Conservation (phyloP, 2,888 invertebrate species). For the Meandrusa payeni region DNA sequence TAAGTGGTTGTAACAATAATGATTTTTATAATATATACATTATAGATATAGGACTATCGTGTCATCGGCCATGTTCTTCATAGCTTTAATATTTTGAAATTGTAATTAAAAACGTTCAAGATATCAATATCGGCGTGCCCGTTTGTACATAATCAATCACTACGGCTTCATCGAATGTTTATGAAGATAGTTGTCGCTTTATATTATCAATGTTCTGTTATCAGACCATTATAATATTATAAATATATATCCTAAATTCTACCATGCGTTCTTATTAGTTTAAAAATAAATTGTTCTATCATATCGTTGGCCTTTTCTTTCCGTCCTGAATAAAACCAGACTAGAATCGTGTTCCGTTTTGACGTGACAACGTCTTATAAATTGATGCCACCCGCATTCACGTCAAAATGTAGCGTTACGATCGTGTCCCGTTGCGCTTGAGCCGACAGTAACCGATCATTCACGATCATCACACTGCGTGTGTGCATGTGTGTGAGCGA, state of each 20-base stretch:
- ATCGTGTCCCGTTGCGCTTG: too few relatives aligned
- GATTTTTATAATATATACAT: conserved; percentile 32
- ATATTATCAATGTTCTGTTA: conserved; percentile 74
- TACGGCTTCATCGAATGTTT: conserved; percentile 72
- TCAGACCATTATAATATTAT: conserved; percentile 69
- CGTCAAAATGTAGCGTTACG: too few relatives aligned
- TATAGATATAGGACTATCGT: conserved; percentile 65
- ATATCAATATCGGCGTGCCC: conserved; percentile 39
- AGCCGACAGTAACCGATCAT: too few relatives aligned
- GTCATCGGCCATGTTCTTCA: conserved; percentile 67
- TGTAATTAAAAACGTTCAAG: conserved; percentile 51
- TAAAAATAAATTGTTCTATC: conserved; percentile 76
- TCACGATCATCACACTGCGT: too few relatives aligned
- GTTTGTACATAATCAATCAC: conserved; percentile 62
- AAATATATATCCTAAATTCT: conserved; percentile 79
- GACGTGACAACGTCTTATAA: too few relatives aligned
- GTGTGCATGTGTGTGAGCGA: too few relatives aligned
- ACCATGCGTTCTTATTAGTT: conserved; percentile 78
- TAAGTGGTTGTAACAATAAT: conserved; percentile 30
- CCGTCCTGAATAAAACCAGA: too few relatives aligned
- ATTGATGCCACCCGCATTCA: too few relatives aligned
- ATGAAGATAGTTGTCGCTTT: conserved; percentile 72
- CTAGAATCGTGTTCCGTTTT: too few relatives aligned
- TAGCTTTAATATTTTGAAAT: conserved; percentile 72
- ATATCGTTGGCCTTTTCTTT: conserved; percentile 41